Evolutionary conservation across 1,140 invertebrate genomes (phyloP), one percentile per base, ranked within the genome.

Genomic region (Drosophila paulistorum): DNA sequence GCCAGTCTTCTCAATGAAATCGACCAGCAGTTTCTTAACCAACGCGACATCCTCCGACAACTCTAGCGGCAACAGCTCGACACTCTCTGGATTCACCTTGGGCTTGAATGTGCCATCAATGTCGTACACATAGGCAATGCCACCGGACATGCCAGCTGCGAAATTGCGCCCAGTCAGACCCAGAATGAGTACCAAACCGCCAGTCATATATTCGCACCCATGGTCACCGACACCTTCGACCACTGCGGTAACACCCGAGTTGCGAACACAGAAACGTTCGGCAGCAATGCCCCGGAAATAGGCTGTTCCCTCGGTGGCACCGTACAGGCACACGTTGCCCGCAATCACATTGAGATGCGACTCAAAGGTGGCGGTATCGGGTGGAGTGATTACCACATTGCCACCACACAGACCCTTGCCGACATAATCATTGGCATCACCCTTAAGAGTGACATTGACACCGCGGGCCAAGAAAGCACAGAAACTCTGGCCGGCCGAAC

Each of bases 181-280:
- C 10, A 99, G 94, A 91, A 99, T 97, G 7, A 99, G 93, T 68
- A 96, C 96, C 70, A 94, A 93, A 70, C 98, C 98, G 30, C 98
- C 98, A 45, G 99, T 99, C 99, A 99, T 99, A 92, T 99, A 99
- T 93, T 99, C 99, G 94, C 99, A 99, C 33, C 98, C 98, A 93
- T 99, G 98, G 94, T 99, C 99, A 58, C 99, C 99, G 63, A 98
- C 98, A 65, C 98, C 98, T 94, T 97, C 96, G 69, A 96, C 94
- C 17, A 99, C 98, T 2, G 98, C 98, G 41, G 95, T 94, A 35
- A 96, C 98, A 23, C 99, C 99, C 17, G 98, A 99, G 93, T 99
- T 99, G 71, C 99, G 94, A 13, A 99, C 99, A 92, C 97, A 98
- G 93, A 99, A 99, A 58, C 99, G 95, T 93, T 99, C 99, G 6